Base-by-base conservation (phyloP, 2,888 invertebrate species). In the Herminia tarsipennalis region DNA sequence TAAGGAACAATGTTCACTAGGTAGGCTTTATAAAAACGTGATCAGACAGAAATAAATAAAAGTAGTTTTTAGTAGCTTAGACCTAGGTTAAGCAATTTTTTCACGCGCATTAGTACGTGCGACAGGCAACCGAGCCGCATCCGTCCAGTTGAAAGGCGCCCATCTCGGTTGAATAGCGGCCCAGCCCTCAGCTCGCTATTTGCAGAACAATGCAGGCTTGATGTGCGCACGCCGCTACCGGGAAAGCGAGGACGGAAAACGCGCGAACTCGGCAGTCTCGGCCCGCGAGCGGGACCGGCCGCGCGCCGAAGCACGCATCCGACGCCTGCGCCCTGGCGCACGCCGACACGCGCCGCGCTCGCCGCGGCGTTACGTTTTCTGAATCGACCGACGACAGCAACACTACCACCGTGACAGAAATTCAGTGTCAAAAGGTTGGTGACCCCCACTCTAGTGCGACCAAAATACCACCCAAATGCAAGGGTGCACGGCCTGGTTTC, bases 401-500 rank as follows among this genome's bases (percentile, higher is more conserved):
- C 79, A 78, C 81, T 72, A 71, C 84, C 81, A 78, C 81, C 79
- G 83, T 85, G 81, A 78, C 88, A 80, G 88, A 90, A 76, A 72
- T 87, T 85, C 89, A 83, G 88, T 90, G 90, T 88, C 90, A 90
- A 86, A 90, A 90, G 90, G 90, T 90, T 88, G 84, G 90, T 90
- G 88, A 88, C 30, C 77, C 84, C 72, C 71, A 61, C 59, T 64
- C 29, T 58, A 69, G 78, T 78, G 77, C 79, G 81, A 63, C 58
- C 75, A 56, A 83, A 87, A 82, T 71, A 69, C 69, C 63, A 77
- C 82, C 78, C 71, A 76, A 78, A 74, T 40, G 29, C 60, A 27
- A 51, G 52, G 60, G 63, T 60, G 30, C 54, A 78, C 52, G 71
- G 72, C 58, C 66, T 48, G 45, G 49, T 73, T 75, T 74, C 44